Percentiles rank a stretch among this genome's conserved stretches.
Evolutionary conservation across 2,888 invertebrate genomes (phyloP).

Genomic region (Plutella xylostella): DNA sequence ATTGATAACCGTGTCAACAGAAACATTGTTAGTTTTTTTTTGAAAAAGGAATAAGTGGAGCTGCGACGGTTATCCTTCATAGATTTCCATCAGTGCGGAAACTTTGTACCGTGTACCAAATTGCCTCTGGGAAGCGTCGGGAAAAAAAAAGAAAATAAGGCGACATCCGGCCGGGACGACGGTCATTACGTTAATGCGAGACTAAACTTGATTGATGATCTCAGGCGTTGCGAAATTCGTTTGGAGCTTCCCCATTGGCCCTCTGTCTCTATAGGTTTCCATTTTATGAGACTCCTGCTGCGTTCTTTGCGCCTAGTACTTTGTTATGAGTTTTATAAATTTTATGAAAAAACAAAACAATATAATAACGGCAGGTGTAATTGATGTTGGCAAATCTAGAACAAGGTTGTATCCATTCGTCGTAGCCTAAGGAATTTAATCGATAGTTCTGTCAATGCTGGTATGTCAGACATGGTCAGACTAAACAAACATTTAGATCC

Average conservation of each 20-base stretch:
- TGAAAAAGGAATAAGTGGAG: neutral
- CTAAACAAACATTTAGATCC: too few relatives aligned
- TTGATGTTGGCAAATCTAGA: too few relatives aligned
- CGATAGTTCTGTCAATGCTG: too few relatives aligned
- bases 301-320: too few relatives aligned
- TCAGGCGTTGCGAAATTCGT: constrained; percentile 4
- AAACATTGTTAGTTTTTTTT: constrained; percentile 24
- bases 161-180: constrained; percentile 5
- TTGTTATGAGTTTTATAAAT: too few relatives aligned
- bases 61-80: constrained; percentile 46
- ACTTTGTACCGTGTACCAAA: constrained; percentile 55
- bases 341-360: too few relatives aligned
- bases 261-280: neutral
- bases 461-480: too few relatives aligned
- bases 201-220: constrained; percentile 8
- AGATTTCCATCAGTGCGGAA: constrained; percentile 61
- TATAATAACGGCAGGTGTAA: too few relatives aligned
- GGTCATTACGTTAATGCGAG: constrained; percentile 9
- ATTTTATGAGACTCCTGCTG: too few relatives aligned
- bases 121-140: constrained; percentile 30
- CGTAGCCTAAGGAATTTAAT: too few relatives aligned
- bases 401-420: too few relatives aligned
- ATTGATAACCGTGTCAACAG: constrained; percentile 40
- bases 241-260: neutral
- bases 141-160: constrained; percentile 8